These are phyloP conservation scores for Agonopterix alstromeriana DNA, from an alignment of 2,888 invertebrate species.

Conservation along the genomic window DNA sequence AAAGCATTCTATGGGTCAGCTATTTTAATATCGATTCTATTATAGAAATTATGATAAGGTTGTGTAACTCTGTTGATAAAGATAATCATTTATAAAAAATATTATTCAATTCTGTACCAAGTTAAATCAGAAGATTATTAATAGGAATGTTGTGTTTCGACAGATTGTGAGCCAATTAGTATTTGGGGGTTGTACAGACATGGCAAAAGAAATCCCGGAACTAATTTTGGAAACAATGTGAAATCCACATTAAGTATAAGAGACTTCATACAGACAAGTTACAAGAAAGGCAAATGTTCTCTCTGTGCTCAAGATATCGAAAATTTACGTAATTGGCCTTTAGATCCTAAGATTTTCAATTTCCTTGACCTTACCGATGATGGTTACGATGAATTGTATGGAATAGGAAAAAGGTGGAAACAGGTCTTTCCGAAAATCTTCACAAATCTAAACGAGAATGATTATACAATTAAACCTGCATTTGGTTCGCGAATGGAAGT, in stretches of 20 bases:
- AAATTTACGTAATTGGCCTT: conserved; percentile 42
- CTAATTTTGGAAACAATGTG: conserved; percentile 30
- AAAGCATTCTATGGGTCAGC: no score
- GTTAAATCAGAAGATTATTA: no score
- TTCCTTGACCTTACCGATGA: conserved; percentile 42
- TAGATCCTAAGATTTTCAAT: conserved; percentile 37
- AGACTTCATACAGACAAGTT: conserved; percentile 39
- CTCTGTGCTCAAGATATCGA: conserved; percentile 63
- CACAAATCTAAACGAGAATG: conserved; percentile 55
- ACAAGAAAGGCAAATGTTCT: conserved; percentile 45
- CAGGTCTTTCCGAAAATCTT: conserved; percentile 58
- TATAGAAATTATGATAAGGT: no score
- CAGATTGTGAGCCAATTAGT: conserved; percentile 55
- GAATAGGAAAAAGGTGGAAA: conserved; percentile 69
- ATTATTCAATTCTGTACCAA: no score
- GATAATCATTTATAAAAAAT: no score
- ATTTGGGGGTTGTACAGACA: conserved; percentile 53
- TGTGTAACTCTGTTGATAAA: no score
- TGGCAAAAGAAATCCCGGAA: conserved; percentile 45
- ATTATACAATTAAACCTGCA: conserved; percentile 77
- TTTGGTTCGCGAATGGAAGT: conserved; percentile 71
- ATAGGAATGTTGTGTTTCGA: neutral
- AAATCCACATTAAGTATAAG: conserved; percentile 37
- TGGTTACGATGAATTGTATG: conserved; percentile 79
- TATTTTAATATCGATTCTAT: no score